phyloP scores from a whole-genome alignment of 2,113 vertebrate species.

The Pogona vitticeps region DNA sequence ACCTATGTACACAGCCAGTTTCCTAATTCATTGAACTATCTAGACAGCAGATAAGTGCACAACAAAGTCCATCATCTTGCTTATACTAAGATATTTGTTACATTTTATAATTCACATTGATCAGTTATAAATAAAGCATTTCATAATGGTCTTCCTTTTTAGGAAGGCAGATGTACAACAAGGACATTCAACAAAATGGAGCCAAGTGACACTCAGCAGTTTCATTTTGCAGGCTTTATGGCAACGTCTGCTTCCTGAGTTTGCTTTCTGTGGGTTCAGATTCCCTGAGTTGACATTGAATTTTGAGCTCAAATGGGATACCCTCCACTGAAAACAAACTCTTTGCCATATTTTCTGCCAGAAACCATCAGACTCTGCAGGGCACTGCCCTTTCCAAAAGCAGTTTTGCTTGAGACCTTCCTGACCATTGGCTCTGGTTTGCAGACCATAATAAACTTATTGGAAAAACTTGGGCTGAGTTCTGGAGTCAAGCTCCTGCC shows the following conservation, averaged over 20 bases:
- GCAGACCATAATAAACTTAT: not conserved
- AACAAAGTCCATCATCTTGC: not conserved
- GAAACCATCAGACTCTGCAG: constrained; percentile 17
- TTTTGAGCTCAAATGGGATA: constrained; percentile 24
- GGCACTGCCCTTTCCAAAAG: not conserved
- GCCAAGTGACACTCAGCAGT: not conserved
- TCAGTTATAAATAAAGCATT: not conserved
- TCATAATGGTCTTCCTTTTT: not conserved
- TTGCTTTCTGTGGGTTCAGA: not conserved
- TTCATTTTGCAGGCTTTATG: not conserved
- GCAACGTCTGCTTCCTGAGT: constrained; percentile 19
- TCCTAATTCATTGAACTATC: too few relatives aligned
- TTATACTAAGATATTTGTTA: not conserved
- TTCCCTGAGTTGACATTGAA: constrained; percentile 28
- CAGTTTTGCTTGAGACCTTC: constrained; percentile 5
- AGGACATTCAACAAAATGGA: not conserved
- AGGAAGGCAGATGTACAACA: not conserved
- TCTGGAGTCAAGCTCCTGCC: constrained; percentile 29
- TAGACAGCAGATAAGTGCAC: not conserved
- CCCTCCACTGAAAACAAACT: constrained; percentile 12
- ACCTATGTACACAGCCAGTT: too few relatives aligned
- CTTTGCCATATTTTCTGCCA: constrained; percentile 33
- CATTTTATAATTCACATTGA: not conserved
- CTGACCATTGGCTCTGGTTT: constrained; percentile 38
- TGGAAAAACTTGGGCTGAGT: not conserved